Percentiles rank a stretch among this genome's conserved stretches.
Conservation (phyloP, 2,888 invertebrate species). For the Ditylenchus weischeri region DNA sequence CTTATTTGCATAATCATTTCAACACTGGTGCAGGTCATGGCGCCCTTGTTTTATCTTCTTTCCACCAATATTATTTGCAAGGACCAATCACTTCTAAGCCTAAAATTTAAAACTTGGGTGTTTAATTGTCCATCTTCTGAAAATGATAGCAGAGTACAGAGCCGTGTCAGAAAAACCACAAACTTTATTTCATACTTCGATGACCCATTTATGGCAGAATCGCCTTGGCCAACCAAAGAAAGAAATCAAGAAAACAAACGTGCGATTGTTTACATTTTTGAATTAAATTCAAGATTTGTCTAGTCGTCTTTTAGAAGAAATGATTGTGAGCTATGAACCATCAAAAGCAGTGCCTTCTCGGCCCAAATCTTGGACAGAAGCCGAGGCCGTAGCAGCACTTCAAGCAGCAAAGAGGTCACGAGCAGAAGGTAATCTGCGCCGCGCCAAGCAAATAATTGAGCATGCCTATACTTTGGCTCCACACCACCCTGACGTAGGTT, state of each 20-base stretch:
- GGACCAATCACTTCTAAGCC: neutral
- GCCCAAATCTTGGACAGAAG: slow-evolving; percentile 18
- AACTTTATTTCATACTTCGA: slow-evolving; percentile 6
- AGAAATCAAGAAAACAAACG: too few species aligned
- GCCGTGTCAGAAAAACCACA: neutral
- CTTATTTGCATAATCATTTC: neutral
- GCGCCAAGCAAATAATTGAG: slow-evolving; percentile 62
- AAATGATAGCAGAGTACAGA: neutral
- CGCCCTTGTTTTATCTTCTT: neutral
- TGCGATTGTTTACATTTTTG: too few species aligned
- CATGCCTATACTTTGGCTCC: slow-evolving; percentile 88
- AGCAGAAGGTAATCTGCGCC: slow-evolving; percentile 41
- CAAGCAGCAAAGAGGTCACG: slow-evolving; percentile 44
- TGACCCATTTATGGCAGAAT: neutral
- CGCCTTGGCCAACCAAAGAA: too few species aligned
- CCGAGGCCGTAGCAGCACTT: slow-evolving; percentile 50
- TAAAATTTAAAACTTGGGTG: neutral
- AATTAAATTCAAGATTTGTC: neutral
- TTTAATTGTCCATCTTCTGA: slow-evolving; percentile 8
- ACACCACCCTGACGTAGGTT: slow-evolving; percentile 77
- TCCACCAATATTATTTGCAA: slow-evolving; percentile 6
- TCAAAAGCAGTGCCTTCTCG: neutral
- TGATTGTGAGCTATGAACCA: slow-evolving; percentile 2
- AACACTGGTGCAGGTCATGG: neutral
- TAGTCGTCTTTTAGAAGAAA: slow-evolving; percentile 2